A percentile compares a stretch with the other conserved stretches of the same genome.
These are phyloP conservation scores for Mirza zaza DNA, from an alignment of 2,113 vertebrate genomes.

Conservation along the genomic window DNA sequence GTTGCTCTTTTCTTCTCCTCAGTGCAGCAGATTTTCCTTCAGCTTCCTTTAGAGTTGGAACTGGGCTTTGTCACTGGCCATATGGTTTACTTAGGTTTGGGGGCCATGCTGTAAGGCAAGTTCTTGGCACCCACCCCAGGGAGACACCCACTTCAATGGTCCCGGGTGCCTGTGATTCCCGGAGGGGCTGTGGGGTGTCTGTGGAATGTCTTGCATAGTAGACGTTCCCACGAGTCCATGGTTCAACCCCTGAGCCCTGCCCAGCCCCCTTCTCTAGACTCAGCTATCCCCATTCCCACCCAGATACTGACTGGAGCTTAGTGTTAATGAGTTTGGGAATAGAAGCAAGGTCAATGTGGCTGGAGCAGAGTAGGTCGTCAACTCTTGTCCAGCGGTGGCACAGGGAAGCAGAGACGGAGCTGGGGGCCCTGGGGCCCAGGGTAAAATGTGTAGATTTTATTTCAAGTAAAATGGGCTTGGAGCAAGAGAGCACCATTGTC, in stretches of 20 bases:
- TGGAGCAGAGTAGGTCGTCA: background rate
- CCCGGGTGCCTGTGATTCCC: background rate
- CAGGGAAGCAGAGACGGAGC: background rate
- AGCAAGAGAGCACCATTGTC: background rate
- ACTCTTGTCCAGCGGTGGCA: background rate
- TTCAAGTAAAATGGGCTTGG: background rate
- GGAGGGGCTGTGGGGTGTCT: background rate
- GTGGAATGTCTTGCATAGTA: no score
- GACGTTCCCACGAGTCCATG: background rate
- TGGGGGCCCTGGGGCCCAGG: background rate
- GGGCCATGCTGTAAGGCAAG: no score
- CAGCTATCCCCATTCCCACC: background rate
- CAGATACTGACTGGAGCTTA: background rate
- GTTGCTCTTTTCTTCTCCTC: slow-evolving; percentile 93
- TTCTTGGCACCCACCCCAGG: fast-evolving
- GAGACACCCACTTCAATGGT: background rate
- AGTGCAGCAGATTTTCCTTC: background rate
- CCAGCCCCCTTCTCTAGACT: background rate
- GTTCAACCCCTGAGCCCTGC: background rate
- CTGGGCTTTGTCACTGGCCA: background rate
- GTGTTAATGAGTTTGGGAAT: background rate
- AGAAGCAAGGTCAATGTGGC: background rate
- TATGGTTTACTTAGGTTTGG: background rate
- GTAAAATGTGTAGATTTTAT: background rate
- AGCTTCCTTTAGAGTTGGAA: background rate